Base-by-base conservation (phyloP, 2,888 invertebrate species). In the Carabus problematicus region DNA sequence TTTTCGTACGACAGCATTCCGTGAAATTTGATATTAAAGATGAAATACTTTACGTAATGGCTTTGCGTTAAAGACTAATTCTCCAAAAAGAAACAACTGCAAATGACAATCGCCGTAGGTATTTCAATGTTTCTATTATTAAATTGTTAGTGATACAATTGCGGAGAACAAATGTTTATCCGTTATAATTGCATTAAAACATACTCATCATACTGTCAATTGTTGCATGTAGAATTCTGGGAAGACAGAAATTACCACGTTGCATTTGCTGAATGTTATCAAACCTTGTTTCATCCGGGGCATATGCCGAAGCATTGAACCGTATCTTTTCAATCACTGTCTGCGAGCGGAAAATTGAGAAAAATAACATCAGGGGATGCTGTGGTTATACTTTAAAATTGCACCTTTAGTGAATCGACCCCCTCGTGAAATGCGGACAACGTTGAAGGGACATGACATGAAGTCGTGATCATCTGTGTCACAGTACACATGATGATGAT, bases 281-380 rank as follows among this genome's bases (percentile, higher is more conserved):
- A 67, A 60, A 60, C 59, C 67, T 67, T 42, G 16, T 41, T 54
- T 67, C 67, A 29, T 14, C 6, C 11, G 49, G 9, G 14, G 54
- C 60, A 67, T 66, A 47, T 59, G 52, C n/a, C 60, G 43, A 60
- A 59, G 67, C 67, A 67, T 67, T 67, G 67, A 67, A 67, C 56
- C 60, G 67, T 59, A 67, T 41, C 67, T 67, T 67, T 67, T 67
- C 67, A 67, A 67, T 67, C 67, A 67, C 67, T 67, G 67, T 60
- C 66, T 66, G 66, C 16, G 45, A 49, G 42, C 60, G 67, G 67
- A 67, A 67, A 67, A 67, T 67, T 67, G 67, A 60, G 67, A 67
- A 67, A 67, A 66, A 66, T 66, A 66, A 66, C 66, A 66, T 66
- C 58, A 58, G 49, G n/a, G n/a, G 58, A 47, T 45, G 66, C 47